Evolutionary conservation across 2,888 invertebrate species (phyloP).

Genomic region (Oscheius sp.): DNA sequence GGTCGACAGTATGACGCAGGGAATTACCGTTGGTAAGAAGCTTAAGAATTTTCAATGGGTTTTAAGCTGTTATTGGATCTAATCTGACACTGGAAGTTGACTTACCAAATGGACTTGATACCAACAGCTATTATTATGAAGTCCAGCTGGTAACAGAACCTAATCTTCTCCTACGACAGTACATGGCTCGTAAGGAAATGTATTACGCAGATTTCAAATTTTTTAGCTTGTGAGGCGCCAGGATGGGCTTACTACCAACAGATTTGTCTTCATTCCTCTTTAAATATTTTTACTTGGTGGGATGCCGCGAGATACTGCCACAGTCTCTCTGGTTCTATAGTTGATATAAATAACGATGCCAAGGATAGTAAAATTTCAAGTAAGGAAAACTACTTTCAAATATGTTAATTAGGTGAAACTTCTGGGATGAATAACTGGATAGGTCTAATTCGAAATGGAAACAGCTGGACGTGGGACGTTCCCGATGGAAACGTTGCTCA

Average conservation of each 20-base stretch:
- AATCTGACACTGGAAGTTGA: conserved; percentile 39
- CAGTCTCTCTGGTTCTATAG: conserved; percentile 31
- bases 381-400: conserved; percentile 11
- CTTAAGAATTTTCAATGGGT: not conserved
- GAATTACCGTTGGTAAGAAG: conserved; percentile 44
- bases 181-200: conserved; percentile 35
- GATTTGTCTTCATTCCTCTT: conserved; percentile 32
- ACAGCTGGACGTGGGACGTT: conserved; percentile 55
- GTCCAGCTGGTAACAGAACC: not conserved
- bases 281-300: conserved; percentile 29
- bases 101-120: conserved; percentile 44
- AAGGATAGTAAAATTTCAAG: conserved; percentile 33
- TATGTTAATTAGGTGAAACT: not conserved
- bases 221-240: conserved; percentile 40
- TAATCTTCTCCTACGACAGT: conserved; percentile 40
- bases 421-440: conserved; percentile 37
- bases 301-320: conserved; percentile 43
- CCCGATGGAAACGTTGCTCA: conserved; percentile 37
- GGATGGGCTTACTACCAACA: conserved; percentile 38
- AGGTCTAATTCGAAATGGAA: conserved; percentile 41
- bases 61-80: conserved; percentile 39
- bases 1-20: conserved; percentile 59
- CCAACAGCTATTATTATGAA: conserved; percentile 9
- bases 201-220: too few species aligned
- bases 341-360: conserved; percentile 42